Evolutionary conservation across 64 coral and sea anemone species (phyloP).

Genomic region (Anthopleura sola): DNA sequence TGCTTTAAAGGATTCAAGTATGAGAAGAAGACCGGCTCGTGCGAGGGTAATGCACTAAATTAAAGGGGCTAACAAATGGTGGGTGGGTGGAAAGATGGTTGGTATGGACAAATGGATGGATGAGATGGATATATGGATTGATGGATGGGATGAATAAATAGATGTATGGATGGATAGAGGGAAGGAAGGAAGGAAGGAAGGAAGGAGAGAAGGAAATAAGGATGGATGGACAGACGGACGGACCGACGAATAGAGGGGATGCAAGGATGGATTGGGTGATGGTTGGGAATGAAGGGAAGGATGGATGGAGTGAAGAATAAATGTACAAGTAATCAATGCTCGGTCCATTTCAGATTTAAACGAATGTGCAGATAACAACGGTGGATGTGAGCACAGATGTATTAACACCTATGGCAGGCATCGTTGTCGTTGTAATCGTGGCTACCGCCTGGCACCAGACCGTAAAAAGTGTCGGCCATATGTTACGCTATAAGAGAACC

Average conservation of each 20-base stretch:
- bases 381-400: conserved; percentile 25
- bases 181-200: too few species aligned
- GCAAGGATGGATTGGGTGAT: too few species aligned
- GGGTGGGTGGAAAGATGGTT: too few species aligned
- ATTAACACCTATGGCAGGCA: neutral
- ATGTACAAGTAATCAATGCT: too few species aligned
- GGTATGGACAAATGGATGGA: too few species aligned
- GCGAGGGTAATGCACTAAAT: neutral
- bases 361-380: conserved; percentile 33
- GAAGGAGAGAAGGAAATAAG: too few species aligned
- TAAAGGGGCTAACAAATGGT: neutral
- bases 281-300: too few species aligned
- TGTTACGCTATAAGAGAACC: neutral
- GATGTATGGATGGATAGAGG: too few species aligned
- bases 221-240: too few species aligned
- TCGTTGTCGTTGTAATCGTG: conserved; percentile 7
- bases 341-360: conserved; percentile 12
- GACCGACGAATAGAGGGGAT: neutral
- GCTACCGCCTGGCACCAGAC: conserved; percentile 6
- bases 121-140: too few species aligned
- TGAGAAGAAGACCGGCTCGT: neutral
- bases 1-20: conserved; percentile 1
- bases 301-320: too few species aligned
- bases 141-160: too few species aligned
- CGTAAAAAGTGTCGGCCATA: neutral